These are phyloP conservation scores for Apis mellifera DNA, from an alignment of 1,140 invertebrate species.

Conservation along the genomic window Amel_HAv3.1 CM009935.2:8199501-8200000, in stretches of 20 bases:
- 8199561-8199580: background rate
- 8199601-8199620: constrained; percentile 61
- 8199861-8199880: background rate
- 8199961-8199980: too few relatives aligned
- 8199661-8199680: constrained; percentile 63
- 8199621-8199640: constrained; percentile 70
- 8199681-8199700: constrained; percentile 67
- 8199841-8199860: constrained; percentile 3
- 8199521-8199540: constrained; percentile 20
- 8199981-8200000: too few relatives aligned
- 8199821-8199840: constrained; percentile 21
- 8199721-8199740: constrained; percentile 65
- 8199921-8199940: background rate
- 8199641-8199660: constrained; percentile 72
- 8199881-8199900: background rate
- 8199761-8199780: constrained; percentile 67
- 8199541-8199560: constrained; percentile 9
- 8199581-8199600: constrained; percentile 8
- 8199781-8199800: constrained; percentile 61
- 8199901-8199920: background rate
- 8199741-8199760: constrained; percentile 78
- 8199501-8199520: background rate
- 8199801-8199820: constrained; percentile 52
- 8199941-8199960: too few relatives aligned
- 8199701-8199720: constrained; percentile 80